These are phyloP conservation scores for Stomorhina lunata DNA, from an alignment of 2,888 invertebrate genomes.

Conservation along the genomic window DNA sequence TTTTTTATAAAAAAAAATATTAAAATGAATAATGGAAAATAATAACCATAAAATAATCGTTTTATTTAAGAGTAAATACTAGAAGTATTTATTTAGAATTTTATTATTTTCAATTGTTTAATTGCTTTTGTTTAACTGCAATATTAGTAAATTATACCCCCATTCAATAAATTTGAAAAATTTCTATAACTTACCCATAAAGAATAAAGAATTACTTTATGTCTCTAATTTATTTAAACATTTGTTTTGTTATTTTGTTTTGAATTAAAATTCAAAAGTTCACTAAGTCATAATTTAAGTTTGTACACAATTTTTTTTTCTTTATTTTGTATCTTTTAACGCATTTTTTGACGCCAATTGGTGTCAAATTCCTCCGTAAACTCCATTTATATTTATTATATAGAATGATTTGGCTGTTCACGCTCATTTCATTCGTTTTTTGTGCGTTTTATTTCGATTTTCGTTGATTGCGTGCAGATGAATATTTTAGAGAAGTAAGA, in stretches of 20 bases:
- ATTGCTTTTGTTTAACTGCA: constrained; percentile 26
- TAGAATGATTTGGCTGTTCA: not conserved
- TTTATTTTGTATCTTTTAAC: constrained; percentile 27
- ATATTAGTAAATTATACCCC: constrained; percentile 36
- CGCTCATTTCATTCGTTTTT: not conserved
- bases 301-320: constrained; percentile 5
- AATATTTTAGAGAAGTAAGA: not conserved
- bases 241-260: not conserved
- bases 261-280: constrained; percentile 43
- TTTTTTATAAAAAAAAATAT: too few relatives aligned
- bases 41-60: too few relatives aligned
- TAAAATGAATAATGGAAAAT: too few relatives aligned
- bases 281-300: constrained; percentile 50
- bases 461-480: constrained; percentile 12
- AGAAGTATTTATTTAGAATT: not conserved
- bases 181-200: too few relatives aligned
- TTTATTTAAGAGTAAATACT: not conserved
- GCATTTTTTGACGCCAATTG: constrained; percentile 64
- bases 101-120: constrained; percentile 25
- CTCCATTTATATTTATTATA: constrained; percentile 21
- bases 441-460: not conserved
- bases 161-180: not conserved
- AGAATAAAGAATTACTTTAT: too few relatives aligned
- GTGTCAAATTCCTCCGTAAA: constrained; percentile 59
- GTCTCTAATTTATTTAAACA: too few relatives aligned